Percentiles rank a stretch among this genome's conserved stretches.
Conservation (phyloP, 2,888 invertebrate species). For the Drosophila koepferae region DNA sequence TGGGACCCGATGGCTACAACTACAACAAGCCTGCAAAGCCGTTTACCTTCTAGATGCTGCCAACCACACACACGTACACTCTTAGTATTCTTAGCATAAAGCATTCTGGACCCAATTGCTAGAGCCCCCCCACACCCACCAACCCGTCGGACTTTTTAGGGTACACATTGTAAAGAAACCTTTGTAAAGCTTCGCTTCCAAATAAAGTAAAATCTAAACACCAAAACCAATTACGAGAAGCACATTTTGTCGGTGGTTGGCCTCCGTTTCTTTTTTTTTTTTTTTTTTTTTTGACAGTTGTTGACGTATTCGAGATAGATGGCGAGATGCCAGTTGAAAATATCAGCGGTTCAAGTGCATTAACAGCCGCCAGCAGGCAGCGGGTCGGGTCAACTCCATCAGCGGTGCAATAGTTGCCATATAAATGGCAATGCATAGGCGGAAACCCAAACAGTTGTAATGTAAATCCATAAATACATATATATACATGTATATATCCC, state of each 20-base stretch:
- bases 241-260: slow-evolving; percentile 34
- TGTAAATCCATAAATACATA: slow-evolving; percentile 29
- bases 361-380: slow-evolving; percentile 25
- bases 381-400: slow-evolving; percentile 68
- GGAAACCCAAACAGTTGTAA: slow-evolving; percentile 2
- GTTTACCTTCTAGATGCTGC: slow-evolving; percentile 79
- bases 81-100: slow-evolving; percentile 44
- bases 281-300: slow-evolving; percentile 55
- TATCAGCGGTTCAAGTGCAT: slow-evolving; percentile 79
- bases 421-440: slow-evolving; percentile 60
- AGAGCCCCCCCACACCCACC: not conserved
- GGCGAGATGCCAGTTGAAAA: slow-evolving; percentile 44
- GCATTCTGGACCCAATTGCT: slow-evolving; percentile 21
- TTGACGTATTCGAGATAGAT: slow-evolving; percentile 56
- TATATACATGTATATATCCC: slow-evolving; percentile 21
- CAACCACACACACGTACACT: slow-evolving; percentile 17
- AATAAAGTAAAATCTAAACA: slow-evolving; percentile 62
- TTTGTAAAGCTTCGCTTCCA: slow-evolving; percentile 60
- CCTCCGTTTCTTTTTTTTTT: slow-evolving; percentile 46
- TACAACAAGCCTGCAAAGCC: slow-evolving; percentile 83
- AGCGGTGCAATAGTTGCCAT: slow-evolving; percentile 41
- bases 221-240: slow-evolving; percentile 41
- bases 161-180: slow-evolving; percentile 44
- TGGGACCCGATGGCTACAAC: slow-evolving; percentile 84
- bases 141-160: slow-evolving; percentile 36